phyloP scores from a whole-genome alignment of 2,797 vertebrate genomes.

The Phalanger gymnotis region DNA sequence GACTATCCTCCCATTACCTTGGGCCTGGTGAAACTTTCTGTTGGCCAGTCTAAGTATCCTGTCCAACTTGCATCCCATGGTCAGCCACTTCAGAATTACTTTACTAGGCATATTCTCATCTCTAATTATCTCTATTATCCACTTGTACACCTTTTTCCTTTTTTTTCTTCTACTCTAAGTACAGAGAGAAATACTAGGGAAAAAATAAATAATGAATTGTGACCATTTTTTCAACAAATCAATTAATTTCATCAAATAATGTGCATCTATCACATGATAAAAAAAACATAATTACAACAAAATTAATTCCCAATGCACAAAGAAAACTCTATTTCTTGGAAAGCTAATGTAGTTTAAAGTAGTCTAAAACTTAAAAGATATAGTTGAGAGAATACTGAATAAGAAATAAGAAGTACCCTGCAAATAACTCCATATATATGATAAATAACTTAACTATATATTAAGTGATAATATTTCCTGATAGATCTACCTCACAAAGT shows the following conservation, averaged over 20 bases:
- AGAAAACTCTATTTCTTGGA: not conserved
- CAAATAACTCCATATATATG: not conserved
- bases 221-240: not conserved
- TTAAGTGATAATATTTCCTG: not conserved
- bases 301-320: not conserved
- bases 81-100: not conserved
- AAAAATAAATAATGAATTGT: not conserved
- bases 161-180: not conserved
- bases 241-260: not conserved
- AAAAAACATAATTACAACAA: not conserved
- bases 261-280: not conserved
- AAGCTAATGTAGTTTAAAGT: not conserved
- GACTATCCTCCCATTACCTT: not conserved
- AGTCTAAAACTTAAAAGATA: not conserved
- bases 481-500: not conserved
- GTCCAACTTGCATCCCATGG: not conserved
- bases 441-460: not conserved
- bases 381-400: not conserved
- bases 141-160: no score
- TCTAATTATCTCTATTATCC: not conserved
- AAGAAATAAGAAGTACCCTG: not conserved
- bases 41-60: not conserved
- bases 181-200: not conserved
- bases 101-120: not conserved
- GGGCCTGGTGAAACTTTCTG: not conserved